Evolutionary conservation across 1,140 invertebrate species (phyloP).

Genomic region (Lasioglossum albipes): DNA sequence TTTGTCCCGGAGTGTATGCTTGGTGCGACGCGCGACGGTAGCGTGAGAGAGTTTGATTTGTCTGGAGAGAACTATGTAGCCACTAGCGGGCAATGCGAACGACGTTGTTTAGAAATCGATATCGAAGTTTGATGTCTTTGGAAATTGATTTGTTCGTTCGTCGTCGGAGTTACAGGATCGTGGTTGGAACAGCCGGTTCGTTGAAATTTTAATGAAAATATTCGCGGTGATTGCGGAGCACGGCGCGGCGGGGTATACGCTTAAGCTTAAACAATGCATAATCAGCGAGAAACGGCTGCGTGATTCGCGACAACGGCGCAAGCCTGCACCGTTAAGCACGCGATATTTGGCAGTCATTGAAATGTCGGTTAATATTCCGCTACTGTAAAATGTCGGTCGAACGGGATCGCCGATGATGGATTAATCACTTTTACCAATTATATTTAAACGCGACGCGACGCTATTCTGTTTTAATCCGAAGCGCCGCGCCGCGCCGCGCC

Average conservation of each 20-base stretch:
- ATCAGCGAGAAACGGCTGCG: conserved; percentile 22
- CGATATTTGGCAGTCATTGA: conserved; percentile 13
- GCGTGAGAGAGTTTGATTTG: no score
- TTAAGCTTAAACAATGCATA: conserved; percentile 23
- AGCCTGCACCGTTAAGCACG: conserved; percentile 10
- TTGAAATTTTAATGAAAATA: conserved; percentile 3
- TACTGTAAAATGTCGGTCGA: background rate
- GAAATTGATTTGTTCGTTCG: background rate
- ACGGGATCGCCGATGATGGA: conserved; percentile 7
- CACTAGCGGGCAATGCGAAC: background rate
- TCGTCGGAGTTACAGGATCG: background rate
- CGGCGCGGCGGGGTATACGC: background rate
- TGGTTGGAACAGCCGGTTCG: background rate
- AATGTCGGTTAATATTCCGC: conserved; percentile 16
- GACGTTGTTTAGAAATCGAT: no score
- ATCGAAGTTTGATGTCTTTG: no score
- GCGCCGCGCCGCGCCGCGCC: no score
- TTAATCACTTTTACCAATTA: conserved; percentile 23
- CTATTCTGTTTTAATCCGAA: background rate
- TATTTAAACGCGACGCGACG: background rate
- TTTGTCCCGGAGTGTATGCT: no score
- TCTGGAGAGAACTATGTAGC: no score
- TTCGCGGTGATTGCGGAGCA: no score
- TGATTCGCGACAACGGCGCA: background rate
- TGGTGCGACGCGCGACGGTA: no score